A percentile compares a stretch with the other conserved stretches of the same genome.
These are phyloP conservation scores for Phainopepla nitens DNA, from an alignment of 2,113 vertebrate genomes.

Conservation along the genomic window DNA sequence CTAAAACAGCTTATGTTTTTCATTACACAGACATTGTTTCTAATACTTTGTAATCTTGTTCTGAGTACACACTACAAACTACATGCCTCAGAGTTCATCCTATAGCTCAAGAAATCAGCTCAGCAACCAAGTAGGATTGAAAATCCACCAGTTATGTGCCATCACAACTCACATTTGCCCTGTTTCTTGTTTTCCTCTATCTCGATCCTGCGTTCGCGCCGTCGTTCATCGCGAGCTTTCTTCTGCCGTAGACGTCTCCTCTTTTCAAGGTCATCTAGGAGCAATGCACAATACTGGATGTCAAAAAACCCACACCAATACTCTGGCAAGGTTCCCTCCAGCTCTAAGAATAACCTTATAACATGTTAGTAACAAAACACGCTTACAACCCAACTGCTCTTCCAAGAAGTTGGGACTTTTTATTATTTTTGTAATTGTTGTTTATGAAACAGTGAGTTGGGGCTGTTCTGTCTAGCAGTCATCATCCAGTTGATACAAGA, in stretches of 20 bases:
- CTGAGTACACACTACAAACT: neutral
- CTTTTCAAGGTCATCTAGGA: slow-evolving; percentile 91
- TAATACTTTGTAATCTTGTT: neutral
- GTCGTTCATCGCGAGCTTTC: slow-evolving; percentile 91
- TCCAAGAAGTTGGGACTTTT: neutral
- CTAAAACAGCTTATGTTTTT: neutral
- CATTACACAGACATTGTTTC: neutral
- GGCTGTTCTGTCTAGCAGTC: neutral
- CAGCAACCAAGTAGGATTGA: neutral
- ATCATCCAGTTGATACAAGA: neutral
- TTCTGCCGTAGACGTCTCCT: slow-evolving; percentile 90
- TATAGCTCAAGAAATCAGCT: neutral
- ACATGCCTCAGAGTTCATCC: neutral
- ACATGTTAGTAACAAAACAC: neutral
- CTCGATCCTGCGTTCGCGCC: slow-evolving; percentile 92
- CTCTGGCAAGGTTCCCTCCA: neutral
- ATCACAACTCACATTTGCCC: slow-evolving; percentile 85
- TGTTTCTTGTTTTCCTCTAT: slow-evolving; percentile 97
- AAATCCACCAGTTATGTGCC: neutral
- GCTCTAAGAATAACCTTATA: neutral
- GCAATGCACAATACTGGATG: neutral
- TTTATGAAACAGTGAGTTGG: neutral
- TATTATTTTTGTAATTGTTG: neutral
- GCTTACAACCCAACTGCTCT: neutral
- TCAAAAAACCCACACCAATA: neutral